Percentiles rank a stretch among this genome's conserved stretches.
Conservation (phyloP, 2,113 vertebrate species). For the Burhinus oedicnemus region DNA sequence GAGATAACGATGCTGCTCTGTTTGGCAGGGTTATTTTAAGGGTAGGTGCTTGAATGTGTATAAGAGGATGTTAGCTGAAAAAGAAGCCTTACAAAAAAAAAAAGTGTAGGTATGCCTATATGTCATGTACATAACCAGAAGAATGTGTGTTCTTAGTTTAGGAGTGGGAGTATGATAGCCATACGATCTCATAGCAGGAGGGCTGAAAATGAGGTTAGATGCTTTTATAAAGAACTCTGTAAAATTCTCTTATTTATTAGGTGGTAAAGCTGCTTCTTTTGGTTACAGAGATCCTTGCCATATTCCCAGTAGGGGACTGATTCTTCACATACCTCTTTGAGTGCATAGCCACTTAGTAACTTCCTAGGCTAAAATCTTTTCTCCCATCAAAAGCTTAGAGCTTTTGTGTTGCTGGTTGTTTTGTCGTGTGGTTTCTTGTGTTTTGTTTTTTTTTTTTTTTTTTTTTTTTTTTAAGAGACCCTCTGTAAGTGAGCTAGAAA, state of each 20-base stretch:
- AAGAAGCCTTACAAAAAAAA: not conserved
- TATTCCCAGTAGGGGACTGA: not conserved
- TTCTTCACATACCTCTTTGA: not conserved
- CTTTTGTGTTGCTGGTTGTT: not conserved
- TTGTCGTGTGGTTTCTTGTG: too few relatives aligned
- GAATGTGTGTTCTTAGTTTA: not conserved
- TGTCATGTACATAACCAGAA: not conserved
- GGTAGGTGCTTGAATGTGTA: not conserved
- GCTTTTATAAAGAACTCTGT: not conserved
- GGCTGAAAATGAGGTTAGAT: not conserved
- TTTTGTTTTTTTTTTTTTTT: fast-evolving
- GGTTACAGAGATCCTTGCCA: not conserved
- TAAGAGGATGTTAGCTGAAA: not conserved
- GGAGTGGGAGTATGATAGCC: not conserved
- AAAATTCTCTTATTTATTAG: not conserved
- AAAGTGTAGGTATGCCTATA: not conserved
- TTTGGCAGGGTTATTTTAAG: not conserved
- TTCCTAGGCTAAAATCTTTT: not conserved
- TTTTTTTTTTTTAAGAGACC: not conserved
- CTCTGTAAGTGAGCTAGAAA: conserved; percentile 37
- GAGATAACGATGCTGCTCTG: not conserved
- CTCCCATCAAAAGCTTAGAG: not conserved
- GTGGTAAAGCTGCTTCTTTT: conserved; percentile 1
- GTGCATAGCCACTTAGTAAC: not conserved
- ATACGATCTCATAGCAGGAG: not conserved